Evolutionary conservation across 1,140 invertebrate genomes (phyloP).

Genomic region (Drosophila jambulina): DNA sequence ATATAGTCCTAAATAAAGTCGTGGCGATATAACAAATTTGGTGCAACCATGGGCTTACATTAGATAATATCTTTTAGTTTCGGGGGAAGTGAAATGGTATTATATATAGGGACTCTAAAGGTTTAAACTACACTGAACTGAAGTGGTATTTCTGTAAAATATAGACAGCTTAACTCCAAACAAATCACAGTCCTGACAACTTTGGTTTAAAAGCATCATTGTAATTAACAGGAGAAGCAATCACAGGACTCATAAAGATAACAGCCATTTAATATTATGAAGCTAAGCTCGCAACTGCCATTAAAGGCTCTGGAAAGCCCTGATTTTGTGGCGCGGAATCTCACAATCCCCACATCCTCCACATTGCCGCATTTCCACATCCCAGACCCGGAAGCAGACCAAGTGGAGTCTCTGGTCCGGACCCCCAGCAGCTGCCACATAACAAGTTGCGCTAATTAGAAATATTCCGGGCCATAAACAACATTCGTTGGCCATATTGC

Average conservation of each 20-base stretch:
- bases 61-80: not conserved
- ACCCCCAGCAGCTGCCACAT: slow-evolving; percentile 55
- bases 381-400: slow-evolving; percentile 6
- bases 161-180: not conserved
- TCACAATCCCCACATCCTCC: not conserved
- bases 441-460: slow-evolving; percentile 67
- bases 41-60: not conserved
- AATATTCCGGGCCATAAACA: slow-evolving; percentile 78
- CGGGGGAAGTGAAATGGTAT: not conserved
- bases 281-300: slow-evolving; percentile 13
- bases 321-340: slow-evolving; percentile 21
- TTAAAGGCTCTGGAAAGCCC: slow-evolving; percentile 3
- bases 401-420: slow-evolving; percentile 3
- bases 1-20: slow-evolving; percentile 24
- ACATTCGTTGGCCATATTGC: slow-evolving; percentile 61
- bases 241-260: slow-evolving; percentile 37
- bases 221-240: slow-evolving; percentile 55
- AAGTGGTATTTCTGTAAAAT: not conserved
- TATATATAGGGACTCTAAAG: not conserved
- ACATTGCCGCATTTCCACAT: not conserved
- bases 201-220: slow-evolving; percentile 37
- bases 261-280: slow-evolving; percentile 32
- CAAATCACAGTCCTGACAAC: not conserved
- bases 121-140: not conserved
- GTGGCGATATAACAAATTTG: slow-evolving; percentile 21